Evolutionary conservation across 2,797 vertebrate genomes (phyloP), one percentile per base, ranked within the genome.

Genomic region (Danio choprae): DNA sequence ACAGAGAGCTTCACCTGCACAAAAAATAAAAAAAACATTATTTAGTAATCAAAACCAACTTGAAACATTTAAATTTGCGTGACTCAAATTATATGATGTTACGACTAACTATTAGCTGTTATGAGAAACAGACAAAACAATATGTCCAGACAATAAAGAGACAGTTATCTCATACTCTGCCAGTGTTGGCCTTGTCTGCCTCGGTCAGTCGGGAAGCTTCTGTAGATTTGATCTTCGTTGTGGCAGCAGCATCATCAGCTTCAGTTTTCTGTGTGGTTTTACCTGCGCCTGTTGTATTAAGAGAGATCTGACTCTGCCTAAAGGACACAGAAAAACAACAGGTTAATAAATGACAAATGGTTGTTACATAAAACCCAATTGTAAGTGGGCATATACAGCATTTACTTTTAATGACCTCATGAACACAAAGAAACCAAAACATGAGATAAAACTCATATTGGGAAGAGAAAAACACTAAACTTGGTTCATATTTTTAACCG

Each of bases 161-260:
- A 50, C 0, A 5, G 20, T 1, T 1, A 48, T 41, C 48, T 65
- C 93, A 86, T 87, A 99, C 97, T 92, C 90, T 89, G 44, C 98
- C 98, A 0, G 97, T 99, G 87, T 95, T 95, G 0, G 96, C 97
- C 71, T 96, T 97, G 89, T 99, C 98, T 0, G 95, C 96, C 84
- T 98, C 96, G 0, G 89, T 95, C 72, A 98, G 89, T 78, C 96
- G 97, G 90, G 96, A 96, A 6, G 88, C 88, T 0, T 94, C 94
- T 3, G 92, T 80, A 7, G 83, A 85, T 74, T 83, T 94, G 58
- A 56, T 63, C 62, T 74, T 89, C 79, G 87, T 88, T 20, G 36
- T 81, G 1, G 7, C 69, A 9, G 48, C 43, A 2, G 64, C 53
- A 46, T 85, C 79, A 0, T 59, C 80, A 7, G 5, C 89, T 84